Evolutionary conservation across 2,888 invertebrate genomes (phyloP), one percentile per base, ranked within the genome.

Genomic region (Myopa testacea): DNA sequence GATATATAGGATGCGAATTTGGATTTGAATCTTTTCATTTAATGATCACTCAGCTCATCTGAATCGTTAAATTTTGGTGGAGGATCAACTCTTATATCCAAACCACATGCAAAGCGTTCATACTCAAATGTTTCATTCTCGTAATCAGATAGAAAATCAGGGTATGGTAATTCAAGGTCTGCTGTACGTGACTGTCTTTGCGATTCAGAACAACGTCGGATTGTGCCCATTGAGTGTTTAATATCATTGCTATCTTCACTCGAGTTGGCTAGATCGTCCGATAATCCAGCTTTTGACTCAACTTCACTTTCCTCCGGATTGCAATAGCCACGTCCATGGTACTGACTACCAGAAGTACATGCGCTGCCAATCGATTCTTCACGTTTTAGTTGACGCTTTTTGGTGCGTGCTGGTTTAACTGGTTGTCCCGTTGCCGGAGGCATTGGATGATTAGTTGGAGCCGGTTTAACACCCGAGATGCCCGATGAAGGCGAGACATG

Each of bases 41-140:
- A 87, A 78, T 86, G 87, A 82, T 88, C 88, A 82, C 88, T 88
- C 34, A 86, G 80, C 82, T 92, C 92, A 83, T 93, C 93, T 85
- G 95, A 94, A 85, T 94, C 93, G 83, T 95, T 94, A 84, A 95
- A 92, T 81, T 94, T 90, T 75, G 95, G 95, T 75, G 95, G 95
- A n/a, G 95, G 95, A 84, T 95, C 92, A 40, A 92, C 93, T 55
- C 93, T 92, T 34, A 95, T 93, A 84, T 95, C 94, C 85, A 95
- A 93, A 82, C 94, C 95, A n/a, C 93, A 93, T 77, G 93, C 90
- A 86, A 94, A 91, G 84, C 93, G 91, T 87, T 94, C 92, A 83
- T 91, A 91, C 89, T 93, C 90, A 80, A 91, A 91, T 1, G 91
- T 90, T 81, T 91, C 91, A 40, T 91, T 91, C 82, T 91, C 91